Percentiles rank a stretch among this genome's conserved stretches.
phyloP scores from a whole-genome alignment of 2,888 invertebrate species.

The Globia sparganii region DNA sequence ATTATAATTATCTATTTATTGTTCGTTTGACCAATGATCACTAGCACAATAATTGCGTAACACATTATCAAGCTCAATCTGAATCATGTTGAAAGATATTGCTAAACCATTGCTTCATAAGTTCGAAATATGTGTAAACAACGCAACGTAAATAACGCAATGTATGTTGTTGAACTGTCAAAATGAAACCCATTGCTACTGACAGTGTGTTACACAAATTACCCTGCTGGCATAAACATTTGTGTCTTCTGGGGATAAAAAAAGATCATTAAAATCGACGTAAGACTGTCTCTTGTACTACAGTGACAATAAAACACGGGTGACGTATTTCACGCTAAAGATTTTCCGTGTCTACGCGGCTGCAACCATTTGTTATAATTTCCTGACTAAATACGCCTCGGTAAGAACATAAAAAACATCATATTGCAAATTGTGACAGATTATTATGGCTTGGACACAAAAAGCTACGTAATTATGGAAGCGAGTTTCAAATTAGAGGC shows the following conservation, averaged over 20 bases:
- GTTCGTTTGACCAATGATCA: neutral
- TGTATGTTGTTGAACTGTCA: no score
- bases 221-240: no score
- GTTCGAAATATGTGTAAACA: no score
- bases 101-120: no score
- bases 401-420: conserved; percentile 72
- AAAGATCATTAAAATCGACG: neutral
- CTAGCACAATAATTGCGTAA: no score
- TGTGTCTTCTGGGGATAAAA: no score
- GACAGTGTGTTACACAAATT: no score
- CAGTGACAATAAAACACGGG: conserved; percentile 65
- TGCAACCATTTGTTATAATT: conserved; percentile 79
- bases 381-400: conserved; percentile 72
- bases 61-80: no score
- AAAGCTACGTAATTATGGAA: conserved; percentile 54
- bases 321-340: conserved; percentile 70
- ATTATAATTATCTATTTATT: no score
- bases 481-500: conserved; percentile 28
- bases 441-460: conserved; percentile 71
- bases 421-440: conserved; percentile 79
- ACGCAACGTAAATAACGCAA: no score
- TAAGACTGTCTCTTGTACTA: conserved; percentile 29
- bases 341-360: conserved; percentile 64
- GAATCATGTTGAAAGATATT: no score
- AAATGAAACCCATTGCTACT: no score